phyloP scores from a whole-genome alignment of 1,140 invertebrate species.

The Drosophila ficusphila region DNA sequence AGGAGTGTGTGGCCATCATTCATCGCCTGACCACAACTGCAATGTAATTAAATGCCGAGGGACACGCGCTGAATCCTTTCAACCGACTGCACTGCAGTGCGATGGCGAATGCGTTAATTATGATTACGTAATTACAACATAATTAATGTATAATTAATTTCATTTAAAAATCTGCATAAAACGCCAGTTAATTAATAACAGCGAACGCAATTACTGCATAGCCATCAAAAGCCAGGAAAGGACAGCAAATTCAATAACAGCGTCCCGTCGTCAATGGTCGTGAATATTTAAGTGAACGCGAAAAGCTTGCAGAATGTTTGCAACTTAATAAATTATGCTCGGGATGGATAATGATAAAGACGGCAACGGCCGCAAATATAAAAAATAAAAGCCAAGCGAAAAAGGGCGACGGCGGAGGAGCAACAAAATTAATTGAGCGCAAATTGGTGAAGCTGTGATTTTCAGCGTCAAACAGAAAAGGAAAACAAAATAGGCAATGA shows the following conservation, averaged over 20 bases:
- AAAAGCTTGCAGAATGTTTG: slow-evolving; percentile 55
- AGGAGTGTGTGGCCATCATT: background rate
- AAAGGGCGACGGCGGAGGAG: slow-evolving; percentile 21
- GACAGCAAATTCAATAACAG: slow-evolving; percentile 58
- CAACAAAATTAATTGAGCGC: slow-evolving; percentile 78
- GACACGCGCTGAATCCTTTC: background rate
- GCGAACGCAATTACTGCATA: slow-evolving; percentile 53
- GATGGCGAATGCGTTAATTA: slow-evolving; percentile 41
- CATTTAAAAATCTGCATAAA: slow-evolving; percentile 58
- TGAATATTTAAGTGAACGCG: slow-evolving; percentile 34
- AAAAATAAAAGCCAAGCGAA: slow-evolving; percentile 1
- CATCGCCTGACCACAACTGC: background rate
- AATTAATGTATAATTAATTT: slow-evolving; percentile 64
- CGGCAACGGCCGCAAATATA: slow-evolving; percentile 44
- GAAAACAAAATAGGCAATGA: slow-evolving; percentile 50
- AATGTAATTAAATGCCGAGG: slow-evolving; percentile 28
- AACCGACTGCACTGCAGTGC: background rate
- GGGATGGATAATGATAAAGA: slow-evolving; percentile 52
- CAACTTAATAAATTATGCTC: slow-evolving; percentile 64
- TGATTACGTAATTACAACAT: slow-evolving; percentile 44
- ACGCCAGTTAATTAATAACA: slow-evolving; percentile 72
- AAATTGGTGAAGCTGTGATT: slow-evolving; percentile 70
- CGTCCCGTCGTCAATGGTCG: slow-evolving; percentile 7
- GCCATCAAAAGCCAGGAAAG: slow-evolving; percentile 27
- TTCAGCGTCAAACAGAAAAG: slow-evolving; percentile 26